Evolutionary conservation across 2,113 vertebrate genomes (phyloP).

Genomic region (Bubo scandiacus): DNA sequence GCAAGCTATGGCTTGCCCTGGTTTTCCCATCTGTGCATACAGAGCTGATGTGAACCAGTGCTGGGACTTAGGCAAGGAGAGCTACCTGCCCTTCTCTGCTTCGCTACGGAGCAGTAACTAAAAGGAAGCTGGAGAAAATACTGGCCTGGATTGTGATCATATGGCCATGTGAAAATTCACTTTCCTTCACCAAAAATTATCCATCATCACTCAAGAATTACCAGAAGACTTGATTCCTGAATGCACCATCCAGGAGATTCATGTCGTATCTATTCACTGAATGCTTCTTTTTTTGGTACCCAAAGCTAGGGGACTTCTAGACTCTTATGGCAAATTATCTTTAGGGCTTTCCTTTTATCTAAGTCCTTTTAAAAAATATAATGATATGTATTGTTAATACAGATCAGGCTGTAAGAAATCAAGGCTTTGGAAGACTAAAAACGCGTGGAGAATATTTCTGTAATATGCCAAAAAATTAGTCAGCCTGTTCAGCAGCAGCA

Average conservation of each 20-base stretch:
- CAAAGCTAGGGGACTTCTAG: not conserved
- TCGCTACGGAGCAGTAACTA: not conserved
- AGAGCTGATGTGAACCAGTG: not conserved
- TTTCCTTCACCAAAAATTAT: not conserved
- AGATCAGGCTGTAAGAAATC: not conserved
- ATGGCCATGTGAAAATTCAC: not conserved
- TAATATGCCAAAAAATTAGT: not conserved
- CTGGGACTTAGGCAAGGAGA: not conserved
- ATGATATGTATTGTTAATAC: not conserved
- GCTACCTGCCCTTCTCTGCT: not conserved
- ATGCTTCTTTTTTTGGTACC: not conserved
- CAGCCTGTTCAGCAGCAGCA: not conserved
- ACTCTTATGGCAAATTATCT: not conserved
- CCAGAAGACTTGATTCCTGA: not conserved
- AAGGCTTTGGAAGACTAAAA: not conserved
- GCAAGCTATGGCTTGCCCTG: not conserved
- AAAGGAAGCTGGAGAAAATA: not conserved
- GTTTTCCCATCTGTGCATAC: accelerated
- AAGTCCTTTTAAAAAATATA: not conserved
- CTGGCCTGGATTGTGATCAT: not conserved
- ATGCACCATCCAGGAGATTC: not conserved
- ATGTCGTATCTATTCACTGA: not conserved
- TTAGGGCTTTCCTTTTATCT: not conserved
- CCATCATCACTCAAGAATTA: accelerated
- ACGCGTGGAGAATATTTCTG: not conserved